Base-by-base conservation (phyloP, 1,140 invertebrate species). In the Protaetia brevitarsis region DNA sequence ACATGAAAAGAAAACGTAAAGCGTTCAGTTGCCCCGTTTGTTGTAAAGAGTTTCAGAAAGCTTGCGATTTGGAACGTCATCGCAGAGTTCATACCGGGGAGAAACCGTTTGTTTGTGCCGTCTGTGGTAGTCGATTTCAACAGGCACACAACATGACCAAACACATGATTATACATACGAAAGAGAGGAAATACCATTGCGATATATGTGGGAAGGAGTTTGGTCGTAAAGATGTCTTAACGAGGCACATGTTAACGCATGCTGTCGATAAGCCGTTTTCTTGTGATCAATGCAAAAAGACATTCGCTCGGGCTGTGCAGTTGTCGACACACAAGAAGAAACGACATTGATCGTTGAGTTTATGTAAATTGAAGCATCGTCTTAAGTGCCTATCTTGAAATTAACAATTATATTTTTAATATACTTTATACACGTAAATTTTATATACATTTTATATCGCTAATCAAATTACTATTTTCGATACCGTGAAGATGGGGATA, bases 101-200 rank as follows among this genome's bases (percentile, higher is more conserved):
- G 62, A 84, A 85, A 66, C 86, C 86, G 0, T 86, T 88, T 72
- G 79, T 80, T 0, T 95, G 92, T 73, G 84, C 83, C 60, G 88
- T 90, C 66, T 95, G 92, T 70, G 82, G 87, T 30, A 83, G 90
- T 67, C 82, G 87, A 5, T 95, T 95, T 77, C 88, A 90, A 41
- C 91, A 94, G 74, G 88, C 92, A 70, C 92, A 94, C 77, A 94
- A 93, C 76, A 80, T 94, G n/a, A 87, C 90, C 2, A 93, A 94
- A 72, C 93, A 95, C 72, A 83, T 93, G 72, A 78, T 91, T 51
- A 88, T 88, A 11, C 92, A 95, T 36, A 51, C 41, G 7, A 51
- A 51, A 51, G 41, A 51, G 19, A 51, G 26, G 16, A 37, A 37
- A 56, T 91, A 92, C 74, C 88, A 91, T 63, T 95, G 92, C 78